Base-by-base conservation (phyloP, 2,113 vertebrate species). In the Garra rufa region DNA sequence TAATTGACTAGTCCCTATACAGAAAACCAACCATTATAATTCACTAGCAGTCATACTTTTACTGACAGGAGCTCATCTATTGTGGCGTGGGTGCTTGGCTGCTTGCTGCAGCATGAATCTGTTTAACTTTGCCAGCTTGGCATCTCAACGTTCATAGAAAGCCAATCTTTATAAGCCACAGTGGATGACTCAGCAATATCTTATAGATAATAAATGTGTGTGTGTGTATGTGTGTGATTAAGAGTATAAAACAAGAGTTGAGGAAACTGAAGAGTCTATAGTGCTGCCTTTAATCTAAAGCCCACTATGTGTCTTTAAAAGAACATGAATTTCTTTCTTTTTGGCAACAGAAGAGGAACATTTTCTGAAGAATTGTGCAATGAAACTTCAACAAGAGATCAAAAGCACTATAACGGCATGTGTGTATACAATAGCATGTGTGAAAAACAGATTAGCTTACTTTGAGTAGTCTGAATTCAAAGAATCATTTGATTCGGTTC, bases 41-140 rank as follows among this genome's bases (percentile, higher is more conserved):
- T 79, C 24, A 28, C 38, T 61, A 61, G 76, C 10, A 59, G 11
- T 38, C 70, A 14, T 34, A 41, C 19, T 26, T 57, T 59, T 38
- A 21, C 15, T 43, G 73, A 76, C 73, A 76, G 24, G 24, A 28
- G 28, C 21, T 76, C 52, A 44, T n/a, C 13, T 44, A 28, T 46
- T 46, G 41, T 65, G 41, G 38, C 14, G 57, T 46, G 73, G 77
- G 77, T 34, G 44, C 10, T 46, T 46, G 73, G 77, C 59, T 34
- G 44, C 10, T 46, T 67, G 41, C 44, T 75, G 19, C 21, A n/a
- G 52, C 52, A 57, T n/a, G 14, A 46, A 75, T 75, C 57, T 48
- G 24, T 65, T 19, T 48, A 61, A 44, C 41, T 48, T 80, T 79
- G 38, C 77, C 57, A 80, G 41, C n/a, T 79, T 28, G 38, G 38